Conservation (phyloP, 1,140 invertebrate genomes). For the Oryzaephilus surinamensis region DNA sequence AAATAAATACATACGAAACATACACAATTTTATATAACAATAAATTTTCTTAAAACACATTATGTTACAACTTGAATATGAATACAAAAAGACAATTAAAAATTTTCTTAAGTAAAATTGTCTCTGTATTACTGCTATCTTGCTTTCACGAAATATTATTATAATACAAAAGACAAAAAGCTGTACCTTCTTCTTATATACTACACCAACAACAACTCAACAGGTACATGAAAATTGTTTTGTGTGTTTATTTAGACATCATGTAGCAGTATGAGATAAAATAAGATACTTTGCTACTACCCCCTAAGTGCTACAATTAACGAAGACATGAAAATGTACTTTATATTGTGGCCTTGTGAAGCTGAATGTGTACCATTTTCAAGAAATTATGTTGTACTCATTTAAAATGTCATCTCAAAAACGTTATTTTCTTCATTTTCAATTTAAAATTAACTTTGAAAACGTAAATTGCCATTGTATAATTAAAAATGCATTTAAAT, state of each 20-base stretch:
- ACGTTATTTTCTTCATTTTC: background rate
- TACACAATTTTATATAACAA: no score
- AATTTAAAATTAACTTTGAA: background rate
- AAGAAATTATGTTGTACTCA: conserved; percentile 12
- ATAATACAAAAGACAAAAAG: no score
- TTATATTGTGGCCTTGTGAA: conserved; percentile 11
- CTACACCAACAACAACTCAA: no score
- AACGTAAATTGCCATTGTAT: background rate
- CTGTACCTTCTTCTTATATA: no score
- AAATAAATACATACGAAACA: no score
- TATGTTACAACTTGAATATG: no score
- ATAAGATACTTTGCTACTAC: conserved; percentile 10
- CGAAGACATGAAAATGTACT: conserved; percentile 11
- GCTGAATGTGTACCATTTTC: conserved; percentile 10
- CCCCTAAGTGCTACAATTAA: conserved; percentile 12
- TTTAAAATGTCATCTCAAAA: conserved; percentile 4
- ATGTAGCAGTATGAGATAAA: conserved; percentile 13
- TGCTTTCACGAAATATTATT: no score
- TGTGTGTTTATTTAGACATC: conserved; percentile 9
- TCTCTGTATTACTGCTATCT: no score
- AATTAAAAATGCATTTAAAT: background rate
- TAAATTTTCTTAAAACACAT: no score
- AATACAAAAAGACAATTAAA: no score
- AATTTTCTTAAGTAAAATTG: no score
- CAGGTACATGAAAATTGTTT: conserved; percentile 3